Evolutionary conservation across 2,888 invertebrate species (phyloP), one percentile per base, ranked within the genome.

Genomic region (Amphipyra tragopoginis): DNA sequence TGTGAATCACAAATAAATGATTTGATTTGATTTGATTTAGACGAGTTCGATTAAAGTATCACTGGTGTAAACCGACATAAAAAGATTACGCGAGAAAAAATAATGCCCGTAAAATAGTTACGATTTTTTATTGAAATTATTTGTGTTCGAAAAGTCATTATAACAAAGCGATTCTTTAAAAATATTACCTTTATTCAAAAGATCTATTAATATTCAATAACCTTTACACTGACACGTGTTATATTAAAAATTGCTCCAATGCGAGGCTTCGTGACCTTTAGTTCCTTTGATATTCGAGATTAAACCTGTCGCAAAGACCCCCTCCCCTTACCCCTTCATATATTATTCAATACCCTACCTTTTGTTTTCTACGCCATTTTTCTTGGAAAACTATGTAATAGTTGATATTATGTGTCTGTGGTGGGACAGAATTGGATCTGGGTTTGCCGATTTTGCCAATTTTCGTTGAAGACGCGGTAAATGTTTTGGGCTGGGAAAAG

Each of bases 321-420:
- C 43, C 63, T 50, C 45, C 67, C 58, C 33, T 8, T 47, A 53
- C 57, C 72, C 61, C 55, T 75, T 81, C 72, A 84, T 85, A 80
- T 82, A 80, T 83, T 81, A 86, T 86, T 86, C 83, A 85, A 76
- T 75, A 75, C 54, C 64, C 60, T 75, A 77, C 72, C 72, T 78
- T 78, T 77, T 79, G 79, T 85, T 82, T 81, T 80, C 65, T 60
- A 58, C 60, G 44, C 54, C 60, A 60, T 73, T 71, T 76, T 76
- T 75, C 72, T 72, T 36, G 54, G 72, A 67, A 79, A 81, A 72
- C 67, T 65, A 53, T 69, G 71, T 70, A 58, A 70, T 69, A 69
- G 68, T 72, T 69, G 48, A 62, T 65, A 49, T 63, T 65, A 49
- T 63, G 52, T 63, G 38, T 26, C 29, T 14, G 51, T 50, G 51